Evolutionary conservation across 2,888 invertebrate genomes (phyloP).

Genomic region (Noctua janthe): DNA sequence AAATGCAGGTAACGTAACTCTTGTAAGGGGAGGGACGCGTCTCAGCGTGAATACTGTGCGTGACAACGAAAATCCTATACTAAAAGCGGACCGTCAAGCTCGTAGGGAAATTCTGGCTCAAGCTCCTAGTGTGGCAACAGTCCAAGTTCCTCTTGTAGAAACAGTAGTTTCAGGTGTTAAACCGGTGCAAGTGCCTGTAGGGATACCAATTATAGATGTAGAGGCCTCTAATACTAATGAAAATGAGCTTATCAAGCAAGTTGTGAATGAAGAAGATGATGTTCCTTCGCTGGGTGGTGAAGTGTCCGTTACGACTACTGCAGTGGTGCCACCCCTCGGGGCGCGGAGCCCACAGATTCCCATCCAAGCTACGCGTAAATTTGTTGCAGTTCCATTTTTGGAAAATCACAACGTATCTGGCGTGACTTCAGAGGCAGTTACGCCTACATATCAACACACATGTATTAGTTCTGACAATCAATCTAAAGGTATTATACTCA

Average conservation of each 20-base stretch:
- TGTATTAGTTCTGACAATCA: slow-evolving; percentile 31
- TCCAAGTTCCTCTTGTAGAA: not conserved
- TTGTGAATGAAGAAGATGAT: not conserved
- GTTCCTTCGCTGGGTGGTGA: slow-evolving; percentile 26
- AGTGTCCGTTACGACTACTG: slow-evolving; percentile 27
- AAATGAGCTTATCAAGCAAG: slow-evolving; percentile 15
- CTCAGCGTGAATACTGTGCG: not conserved
- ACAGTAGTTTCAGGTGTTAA: not conserved
- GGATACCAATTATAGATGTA: slow-evolving; percentile 22
- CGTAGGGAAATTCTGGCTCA: not conserved
- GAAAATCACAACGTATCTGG: not conserved
- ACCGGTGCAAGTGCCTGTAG: not conserved
- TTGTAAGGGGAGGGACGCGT: not conserved
- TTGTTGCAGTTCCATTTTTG: not conserved
- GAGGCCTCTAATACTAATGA: slow-evolving; percentile 13
- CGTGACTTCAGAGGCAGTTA: not conserved
- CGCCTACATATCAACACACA: not conserved
- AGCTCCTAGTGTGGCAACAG: not conserved
- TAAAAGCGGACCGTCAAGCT: not conserved
- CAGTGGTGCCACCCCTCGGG: not conserved
- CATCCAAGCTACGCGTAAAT: not conserved
- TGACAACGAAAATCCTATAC: not conserved
- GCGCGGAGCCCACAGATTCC: not conserved
- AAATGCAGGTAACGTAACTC: not conserved
- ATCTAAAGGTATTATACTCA: slow-evolving; percentile 1